These are phyloP conservation scores for Amphibalanus amphitrite DNA, from an alignment of 1,140 invertebrate species.

Conservation along the genomic window DNA sequence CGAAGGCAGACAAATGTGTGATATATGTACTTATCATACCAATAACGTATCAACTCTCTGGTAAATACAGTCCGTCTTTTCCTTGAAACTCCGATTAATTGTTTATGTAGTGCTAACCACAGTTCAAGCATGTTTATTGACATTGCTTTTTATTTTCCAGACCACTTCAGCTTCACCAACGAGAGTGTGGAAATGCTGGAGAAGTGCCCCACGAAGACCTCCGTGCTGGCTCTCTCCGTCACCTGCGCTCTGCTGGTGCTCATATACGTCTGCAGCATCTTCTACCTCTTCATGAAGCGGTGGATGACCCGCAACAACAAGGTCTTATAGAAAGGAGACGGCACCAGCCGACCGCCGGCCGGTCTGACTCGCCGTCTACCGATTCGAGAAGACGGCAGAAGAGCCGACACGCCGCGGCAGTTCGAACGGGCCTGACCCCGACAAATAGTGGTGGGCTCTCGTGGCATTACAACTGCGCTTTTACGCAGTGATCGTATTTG, in stretches of 20 bases:
- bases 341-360: neutral
- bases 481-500: no score
- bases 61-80: no score
- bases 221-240: constrained; percentile 66
- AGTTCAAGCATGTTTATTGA: no score
- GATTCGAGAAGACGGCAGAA: neutral
- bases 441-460: neutral
- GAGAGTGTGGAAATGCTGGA: constrained; percentile 7
- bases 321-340: constrained; percentile 9
- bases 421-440: neutral
- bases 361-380: no score
- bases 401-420: no score
- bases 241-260: constrained; percentile 73
- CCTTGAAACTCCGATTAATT: no score
- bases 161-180: neutral
- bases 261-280: constrained; percentile 73
- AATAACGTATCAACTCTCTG: no score
- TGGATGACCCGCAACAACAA: constrained; percentile 60
- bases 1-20: no score
- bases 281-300: constrained; percentile 80
- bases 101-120: no score
- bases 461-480: neutral
- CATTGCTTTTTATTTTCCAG: neutral
- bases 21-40: no score
- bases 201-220: constrained; percentile 67